Conservation (phyloP, 2,797 vertebrate species). For the Manis javanica region DNA sequence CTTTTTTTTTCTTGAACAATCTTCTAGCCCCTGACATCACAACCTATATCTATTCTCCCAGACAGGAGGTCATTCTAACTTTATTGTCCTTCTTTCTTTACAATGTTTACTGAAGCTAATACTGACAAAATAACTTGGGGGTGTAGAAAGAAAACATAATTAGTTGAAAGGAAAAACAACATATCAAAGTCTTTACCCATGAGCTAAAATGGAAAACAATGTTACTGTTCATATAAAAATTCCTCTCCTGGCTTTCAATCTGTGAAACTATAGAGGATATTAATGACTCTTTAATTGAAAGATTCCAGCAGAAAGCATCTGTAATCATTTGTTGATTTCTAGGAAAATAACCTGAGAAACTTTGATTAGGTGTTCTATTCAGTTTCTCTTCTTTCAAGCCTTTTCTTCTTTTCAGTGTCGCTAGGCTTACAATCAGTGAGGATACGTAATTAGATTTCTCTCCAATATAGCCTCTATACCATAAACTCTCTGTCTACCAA, state of each 20-base stretch:
- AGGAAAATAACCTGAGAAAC: neutral
- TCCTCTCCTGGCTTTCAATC: constrained; percentile 33
- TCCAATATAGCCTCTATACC: neutral
- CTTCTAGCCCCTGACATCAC: neutral
- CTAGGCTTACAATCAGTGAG: neutral
- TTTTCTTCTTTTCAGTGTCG: neutral
- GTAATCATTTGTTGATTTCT: constrained; percentile 49
- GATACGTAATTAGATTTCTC: neutral
- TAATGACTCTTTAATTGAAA: constrained; percentile 57
- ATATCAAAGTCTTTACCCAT: constrained; percentile 8
- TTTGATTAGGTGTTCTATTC: constrained; percentile 29
- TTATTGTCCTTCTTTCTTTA: neutral
- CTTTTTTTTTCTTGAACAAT: neutral
- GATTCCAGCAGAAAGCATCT: neutral
- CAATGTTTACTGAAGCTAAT: constrained; percentile 28
- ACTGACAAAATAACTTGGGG: neutral
- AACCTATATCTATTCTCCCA: neutral
- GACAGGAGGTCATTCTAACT: neutral
- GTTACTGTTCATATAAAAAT: constrained; percentile 63
- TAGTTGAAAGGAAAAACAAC: constrained; percentile 47
- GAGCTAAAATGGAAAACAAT: constrained; percentile 66
- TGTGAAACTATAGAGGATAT: neutral
- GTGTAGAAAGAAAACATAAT: constrained; percentile 57
- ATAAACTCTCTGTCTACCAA: neutral
- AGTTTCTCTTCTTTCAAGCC: neutral